phyloP scores from a whole-genome alignment of 1,140 invertebrate species.

The Drosophila melanica region DNA sequence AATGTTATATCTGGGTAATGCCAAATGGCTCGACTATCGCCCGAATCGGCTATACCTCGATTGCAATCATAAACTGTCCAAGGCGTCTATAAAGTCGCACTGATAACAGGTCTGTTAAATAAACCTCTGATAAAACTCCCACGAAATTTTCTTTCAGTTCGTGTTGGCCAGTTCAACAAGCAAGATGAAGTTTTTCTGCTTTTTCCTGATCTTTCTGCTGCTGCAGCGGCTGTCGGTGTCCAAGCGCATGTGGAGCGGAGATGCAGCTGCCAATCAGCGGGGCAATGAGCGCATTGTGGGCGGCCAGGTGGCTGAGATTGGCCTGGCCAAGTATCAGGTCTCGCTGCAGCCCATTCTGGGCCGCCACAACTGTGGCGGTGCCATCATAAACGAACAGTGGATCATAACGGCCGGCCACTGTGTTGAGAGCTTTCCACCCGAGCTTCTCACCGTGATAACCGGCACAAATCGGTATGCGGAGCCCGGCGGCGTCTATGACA shows the following conservation, averaged over 20 bases:
- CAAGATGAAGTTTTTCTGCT: conserved; percentile 48
- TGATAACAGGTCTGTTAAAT: conserved; percentile 17
- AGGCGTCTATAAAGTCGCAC: conserved; percentile 10
- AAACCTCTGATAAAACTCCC: conserved; percentile 27
- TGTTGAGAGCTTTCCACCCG: conserved; percentile 34
- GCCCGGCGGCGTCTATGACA: conserved; percentile 51
- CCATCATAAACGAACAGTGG: conserved; percentile 80
- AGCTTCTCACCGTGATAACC: conserved; percentile 40
- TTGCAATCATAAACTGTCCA: conserved; percentile 19
- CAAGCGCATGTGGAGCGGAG: conserved; percentile 19
- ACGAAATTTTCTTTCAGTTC: conserved; percentile 12
- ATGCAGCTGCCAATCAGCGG: not conserved
- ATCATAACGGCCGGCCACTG: conserved; percentile 84
- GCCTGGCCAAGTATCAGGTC: conserved; percentile 83
- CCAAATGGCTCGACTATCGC: not conserved
- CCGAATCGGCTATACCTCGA: conserved; percentile 3
- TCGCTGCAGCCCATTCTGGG: conserved; percentile 65
- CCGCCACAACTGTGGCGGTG: conserved; percentile 83
- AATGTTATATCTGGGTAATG: not conserved
- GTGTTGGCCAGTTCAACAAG: conserved; percentile 13
- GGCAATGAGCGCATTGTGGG: conserved; percentile 78
- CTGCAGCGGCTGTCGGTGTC: conserved; percentile 11
- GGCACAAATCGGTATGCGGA: conserved; percentile 56
- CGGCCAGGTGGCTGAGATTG: conserved; percentile 76
- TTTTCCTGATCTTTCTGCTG: conserved; percentile 34